phyloP scores from a whole-genome alignment of 2,888 invertebrate genomes.

The Endomychus coccineus region DNA sequence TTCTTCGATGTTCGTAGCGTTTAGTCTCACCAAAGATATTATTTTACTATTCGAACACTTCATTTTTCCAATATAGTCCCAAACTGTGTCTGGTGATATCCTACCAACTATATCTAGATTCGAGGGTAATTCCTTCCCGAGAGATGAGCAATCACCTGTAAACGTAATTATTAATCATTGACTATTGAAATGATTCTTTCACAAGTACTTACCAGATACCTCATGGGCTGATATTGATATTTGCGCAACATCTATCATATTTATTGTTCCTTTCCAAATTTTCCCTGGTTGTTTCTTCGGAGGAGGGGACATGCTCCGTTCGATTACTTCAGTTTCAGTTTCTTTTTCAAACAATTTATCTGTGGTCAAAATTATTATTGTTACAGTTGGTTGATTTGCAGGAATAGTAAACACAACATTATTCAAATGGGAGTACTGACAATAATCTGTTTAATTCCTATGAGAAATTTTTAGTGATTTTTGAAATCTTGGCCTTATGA shows the following conservation, averaged over 20 bases:
- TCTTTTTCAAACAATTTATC: too few relatives aligned
- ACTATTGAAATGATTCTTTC: background rate
- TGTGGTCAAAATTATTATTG: too few relatives aligned
- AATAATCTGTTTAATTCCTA: too few relatives aligned
- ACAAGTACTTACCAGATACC: constrained; percentile 46
- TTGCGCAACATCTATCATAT: constrained; percentile 86
- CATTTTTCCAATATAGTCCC: constrained; percentile 90
- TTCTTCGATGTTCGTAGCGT: constrained; percentile 75
- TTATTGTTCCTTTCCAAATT: constrained; percentile 75
- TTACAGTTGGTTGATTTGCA: too few relatives aligned
- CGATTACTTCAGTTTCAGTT: too few relatives aligned
- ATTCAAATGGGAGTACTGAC: too few relatives aligned
- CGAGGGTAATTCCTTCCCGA: constrained; percentile 66
- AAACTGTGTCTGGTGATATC: constrained; percentile 82
- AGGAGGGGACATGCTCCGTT: constrained; percentile 18
- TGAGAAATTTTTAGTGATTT: too few relatives aligned
- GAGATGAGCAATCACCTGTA: constrained; percentile 57
- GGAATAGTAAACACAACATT: too few relatives aligned
- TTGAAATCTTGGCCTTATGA: too few relatives aligned
- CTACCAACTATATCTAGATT: constrained; percentile 85
- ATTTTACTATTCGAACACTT: constrained; percentile 82
- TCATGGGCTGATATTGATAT: constrained; percentile 77
- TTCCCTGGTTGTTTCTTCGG: constrained; percentile 31
- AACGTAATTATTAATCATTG: constrained; percentile 24
- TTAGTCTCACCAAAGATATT: constrained; percentile 72